These are phyloP conservation scores for Leptopilina myrica DNA, from an alignment of 2,888 invertebrate species.

Conservation along the genomic window DNA sequence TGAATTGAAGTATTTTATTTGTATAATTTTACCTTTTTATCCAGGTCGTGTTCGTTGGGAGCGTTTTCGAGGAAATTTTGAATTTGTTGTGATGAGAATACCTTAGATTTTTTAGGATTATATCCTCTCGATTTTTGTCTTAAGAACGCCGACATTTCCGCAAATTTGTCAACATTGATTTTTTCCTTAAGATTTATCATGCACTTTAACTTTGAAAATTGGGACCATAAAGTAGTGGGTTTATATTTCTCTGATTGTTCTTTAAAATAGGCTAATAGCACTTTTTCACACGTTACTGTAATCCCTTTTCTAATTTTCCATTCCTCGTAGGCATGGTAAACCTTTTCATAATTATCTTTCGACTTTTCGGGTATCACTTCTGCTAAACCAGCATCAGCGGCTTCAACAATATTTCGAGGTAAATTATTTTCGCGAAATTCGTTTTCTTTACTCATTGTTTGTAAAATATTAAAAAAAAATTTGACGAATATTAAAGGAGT, in stretches of 20 bases:
- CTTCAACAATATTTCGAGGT: neutral
- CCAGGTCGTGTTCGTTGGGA: slow-evolving; percentile 47
- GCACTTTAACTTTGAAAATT: slow-evolving; percentile 57
- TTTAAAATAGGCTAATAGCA: slow-evolving; percentile 52
- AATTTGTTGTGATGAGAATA: slow-evolving; percentile 60
- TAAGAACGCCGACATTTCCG: slow-evolving; percentile 55
- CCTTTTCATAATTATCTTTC: neutral
- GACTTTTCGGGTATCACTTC: neutral
- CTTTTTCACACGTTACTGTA: slow-evolving; percentile 15
- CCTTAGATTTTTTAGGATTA: slow-evolving; percentile 61
- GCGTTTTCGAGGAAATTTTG: slow-evolving; percentile 58
- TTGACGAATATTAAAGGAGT: neutral
- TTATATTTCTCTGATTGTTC: slow-evolving; percentile 47
- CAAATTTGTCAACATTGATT: slow-evolving; percentile 54
- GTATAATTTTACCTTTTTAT: too few species aligned
- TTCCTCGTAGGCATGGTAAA: neutral
- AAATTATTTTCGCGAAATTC: neutral
- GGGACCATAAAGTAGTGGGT: slow-evolving; percentile 54
- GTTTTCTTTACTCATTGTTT: neutral
- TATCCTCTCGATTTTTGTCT: slow-evolving; percentile 62
- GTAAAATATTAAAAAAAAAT: neutral
- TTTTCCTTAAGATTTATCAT: slow-evolving; percentile 52
- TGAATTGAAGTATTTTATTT: too few species aligned
- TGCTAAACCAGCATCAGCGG: neutral
- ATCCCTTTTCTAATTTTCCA: neutral